These are phyloP conservation scores for Bubalus kerabau DNA, from an alignment of 2,113 vertebrate species.

Conservation along the genomic window DNA sequence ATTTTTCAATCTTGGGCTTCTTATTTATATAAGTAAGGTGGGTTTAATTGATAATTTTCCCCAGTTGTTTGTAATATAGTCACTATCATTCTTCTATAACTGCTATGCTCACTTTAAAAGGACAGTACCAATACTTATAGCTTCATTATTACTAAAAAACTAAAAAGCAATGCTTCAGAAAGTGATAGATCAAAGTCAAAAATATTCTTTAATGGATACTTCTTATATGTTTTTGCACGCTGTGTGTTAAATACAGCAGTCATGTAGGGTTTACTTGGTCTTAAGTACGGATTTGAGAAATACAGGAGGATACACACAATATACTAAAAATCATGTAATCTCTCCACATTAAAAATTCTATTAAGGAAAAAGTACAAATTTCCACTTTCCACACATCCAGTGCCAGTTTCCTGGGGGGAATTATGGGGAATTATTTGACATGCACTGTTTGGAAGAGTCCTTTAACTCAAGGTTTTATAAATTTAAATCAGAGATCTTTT, in stretches of 20 bases:
- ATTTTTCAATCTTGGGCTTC: neutral
- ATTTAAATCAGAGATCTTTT: neutral
- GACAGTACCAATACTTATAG: neutral
- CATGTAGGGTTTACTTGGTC: neutral
- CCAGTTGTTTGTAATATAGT: neutral
- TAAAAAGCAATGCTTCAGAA: neutral
- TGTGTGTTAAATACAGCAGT: neutral
- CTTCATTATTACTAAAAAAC: neutral
- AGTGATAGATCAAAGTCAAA: neutral
- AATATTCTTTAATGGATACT: neutral
- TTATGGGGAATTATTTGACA: neutral
- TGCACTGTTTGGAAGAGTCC: neutral
- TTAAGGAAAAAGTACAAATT: neutral
- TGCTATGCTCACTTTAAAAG: neutral
- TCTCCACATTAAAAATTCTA: neutral
- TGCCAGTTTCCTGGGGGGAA: neutral
- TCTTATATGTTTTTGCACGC: neutral
- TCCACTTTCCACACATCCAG: neutral
- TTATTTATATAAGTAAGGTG: neutral
- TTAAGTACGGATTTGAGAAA: neutral
- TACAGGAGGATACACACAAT: neutral
- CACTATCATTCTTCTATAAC: neutral
- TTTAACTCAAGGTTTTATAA: neutral
- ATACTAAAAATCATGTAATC: neutral
- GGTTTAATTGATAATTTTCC: neutral